These are phyloP conservation scores for Crocallis elinguaria DNA, from an alignment of 2,888 invertebrate species.

Conservation along the genomic window DNA sequence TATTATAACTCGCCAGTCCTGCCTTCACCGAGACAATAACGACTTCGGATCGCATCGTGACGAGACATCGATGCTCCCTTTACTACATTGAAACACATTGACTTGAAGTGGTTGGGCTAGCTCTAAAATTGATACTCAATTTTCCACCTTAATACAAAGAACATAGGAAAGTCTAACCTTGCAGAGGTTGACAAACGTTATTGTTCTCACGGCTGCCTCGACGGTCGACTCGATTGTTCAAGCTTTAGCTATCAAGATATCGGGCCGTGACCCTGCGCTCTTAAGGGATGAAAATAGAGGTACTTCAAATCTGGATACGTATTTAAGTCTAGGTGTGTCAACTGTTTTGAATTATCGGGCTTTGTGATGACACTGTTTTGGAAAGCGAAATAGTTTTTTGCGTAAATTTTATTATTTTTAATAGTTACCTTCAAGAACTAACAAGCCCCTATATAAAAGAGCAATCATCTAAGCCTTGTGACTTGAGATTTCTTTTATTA, in stretches of 20 bases:
- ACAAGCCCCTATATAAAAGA: constrained; percentile 17
- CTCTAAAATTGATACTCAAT: not conserved
- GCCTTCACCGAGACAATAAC: constrained; percentile 22
- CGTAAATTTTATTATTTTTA: too few relatives aligned
- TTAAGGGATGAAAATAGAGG: constrained; percentile 48
- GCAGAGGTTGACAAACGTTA: constrained; percentile 41
- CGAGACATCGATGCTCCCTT: constrained; percentile 48
- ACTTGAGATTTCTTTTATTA: constrained; percentile 43
- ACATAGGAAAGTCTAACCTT: constrained; percentile 14
- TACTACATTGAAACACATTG: constrained; percentile 51
- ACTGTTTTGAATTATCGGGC: too few relatives aligned
- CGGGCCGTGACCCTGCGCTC: constrained; percentile 68
- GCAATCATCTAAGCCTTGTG: constrained; percentile 13
- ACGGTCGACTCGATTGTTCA: constrained; percentile 78
- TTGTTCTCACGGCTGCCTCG: constrained; percentile 76
- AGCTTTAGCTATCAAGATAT: constrained; percentile 75
- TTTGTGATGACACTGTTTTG: too few relatives aligned
- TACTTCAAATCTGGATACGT: constrained; percentile 1
- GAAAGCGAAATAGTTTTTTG: too few relatives aligned
- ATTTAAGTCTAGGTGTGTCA: not conserved
- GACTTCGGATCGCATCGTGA: constrained; percentile 52
- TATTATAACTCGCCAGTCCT: constrained; percentile 16
- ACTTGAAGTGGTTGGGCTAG: constrained; percentile 45
- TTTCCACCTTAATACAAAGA: constrained; percentile 13
- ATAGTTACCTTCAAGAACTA: too few relatives aligned